Evolutionary conservation across 2,113 vertebrate species (phyloP).

Genomic region (Antechinus flavipes): DNA sequence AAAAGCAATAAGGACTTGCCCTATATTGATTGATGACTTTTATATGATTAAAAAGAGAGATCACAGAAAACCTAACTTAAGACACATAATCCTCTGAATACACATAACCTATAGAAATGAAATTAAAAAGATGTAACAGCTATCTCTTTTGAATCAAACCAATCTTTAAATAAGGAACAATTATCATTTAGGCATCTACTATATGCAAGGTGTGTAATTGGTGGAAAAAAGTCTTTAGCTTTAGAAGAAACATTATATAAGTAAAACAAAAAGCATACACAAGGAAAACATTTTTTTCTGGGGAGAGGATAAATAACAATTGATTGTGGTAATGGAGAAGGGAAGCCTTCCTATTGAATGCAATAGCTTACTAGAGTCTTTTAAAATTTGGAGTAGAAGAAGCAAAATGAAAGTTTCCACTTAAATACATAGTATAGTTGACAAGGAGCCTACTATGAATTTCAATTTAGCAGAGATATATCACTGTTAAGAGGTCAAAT

Average conservation of each 20-base stretch:
- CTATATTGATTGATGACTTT: background rate
- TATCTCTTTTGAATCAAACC: background rate
- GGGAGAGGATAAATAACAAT: background rate
- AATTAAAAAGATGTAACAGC: background rate
- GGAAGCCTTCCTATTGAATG: background rate
- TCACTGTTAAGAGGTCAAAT: background rate
- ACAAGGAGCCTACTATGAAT: background rate
- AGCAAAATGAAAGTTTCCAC: background rate
- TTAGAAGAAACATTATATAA: background rate
- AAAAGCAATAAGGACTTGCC: background rate
- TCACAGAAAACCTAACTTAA: background rate
- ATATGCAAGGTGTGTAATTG: background rate
- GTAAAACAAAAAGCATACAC: background rate
- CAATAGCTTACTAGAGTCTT: background rate
- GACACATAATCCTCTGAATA: background rate
- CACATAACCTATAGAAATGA: background rate
- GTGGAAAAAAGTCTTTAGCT: background rate
- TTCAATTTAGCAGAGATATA: background rate
- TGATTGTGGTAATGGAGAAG: background rate
- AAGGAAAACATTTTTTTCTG: background rate
- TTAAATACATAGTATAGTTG: background rate
- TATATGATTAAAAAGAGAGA: background rate
- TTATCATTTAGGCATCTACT: background rate
- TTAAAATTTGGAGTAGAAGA: background rate
- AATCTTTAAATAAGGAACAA: background rate